Base-by-base conservation (phyloP, 1,140 invertebrate species). In the Eupeodes corollae region DNA sequence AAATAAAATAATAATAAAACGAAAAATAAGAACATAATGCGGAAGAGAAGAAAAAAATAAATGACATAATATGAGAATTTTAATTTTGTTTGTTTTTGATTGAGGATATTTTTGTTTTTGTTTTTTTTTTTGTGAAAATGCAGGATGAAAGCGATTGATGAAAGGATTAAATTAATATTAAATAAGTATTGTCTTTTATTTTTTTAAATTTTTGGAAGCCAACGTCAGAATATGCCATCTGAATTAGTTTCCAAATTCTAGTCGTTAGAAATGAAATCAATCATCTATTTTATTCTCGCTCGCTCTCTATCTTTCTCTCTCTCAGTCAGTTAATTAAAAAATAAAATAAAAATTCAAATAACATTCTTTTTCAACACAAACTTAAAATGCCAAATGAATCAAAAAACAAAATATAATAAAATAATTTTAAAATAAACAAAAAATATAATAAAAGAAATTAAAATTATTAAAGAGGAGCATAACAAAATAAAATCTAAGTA, bases 311-410 rank as follows among this genome's bases (percentile, higher is more conserved):
- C 21, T 26, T 8, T 26, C 8, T 26, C 21, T 5, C 21, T 26
- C 21, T 26, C 21, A 26, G 8, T 26, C 21, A 8, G 8, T 26
- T 26, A 26, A 26, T 26, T 26, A 26, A 26, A 26, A 5, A 26
- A 26, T 26, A 26, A 26, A 26, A 3, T 5, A 26, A 26, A 26
- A 26, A 26, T 8, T 26, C 11, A 9, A 41, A 41, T 13, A 9
- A 18, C 40, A 42, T 21, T 26, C 11, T 42, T 18, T 13, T 42
- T 42, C 40, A 42, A 42, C 40, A 42, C 40, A 42, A 21, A 15
- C 40, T 42, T 42, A 42, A 26, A 26, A 42, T 42, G 40, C 40
- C 18, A 42, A 42, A 42, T 42, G 35, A 37, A 37, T 14, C 35
- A n/a, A 16, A 37, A 37, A 37, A 5, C 6, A 37, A 37, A 16